A percentile compares a stretch with the other conserved stretches of the same genome.
These are phyloP conservation scores for Petromus typicus DNA, from an alignment of 2,113 vertebrate genomes.

Conservation along the genomic window DNA sequence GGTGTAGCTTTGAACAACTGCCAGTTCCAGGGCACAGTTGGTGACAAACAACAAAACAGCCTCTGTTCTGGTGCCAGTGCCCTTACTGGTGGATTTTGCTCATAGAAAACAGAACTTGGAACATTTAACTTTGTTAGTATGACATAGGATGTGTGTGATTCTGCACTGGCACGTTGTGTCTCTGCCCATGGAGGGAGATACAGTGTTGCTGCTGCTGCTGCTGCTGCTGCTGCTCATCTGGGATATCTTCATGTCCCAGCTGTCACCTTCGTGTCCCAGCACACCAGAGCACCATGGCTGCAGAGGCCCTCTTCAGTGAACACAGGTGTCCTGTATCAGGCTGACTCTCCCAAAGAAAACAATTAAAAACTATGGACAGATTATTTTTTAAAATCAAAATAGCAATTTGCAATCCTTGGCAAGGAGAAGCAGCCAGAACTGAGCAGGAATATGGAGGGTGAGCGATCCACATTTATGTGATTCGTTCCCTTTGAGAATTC, in stretches of 20 bases:
- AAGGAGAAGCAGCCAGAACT: not conserved
- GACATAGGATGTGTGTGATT: not conserved
- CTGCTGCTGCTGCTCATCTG: not conserved
- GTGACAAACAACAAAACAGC: conserved; percentile 27
- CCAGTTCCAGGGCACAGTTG: conserved; percentile 46
- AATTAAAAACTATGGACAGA: not conserved
- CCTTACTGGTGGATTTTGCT: conserved; percentile 43
- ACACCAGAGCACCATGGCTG: not conserved
- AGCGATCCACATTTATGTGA: not conserved
- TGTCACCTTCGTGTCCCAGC: not conserved
- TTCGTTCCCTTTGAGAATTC: not conserved
- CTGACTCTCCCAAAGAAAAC: not conserved
- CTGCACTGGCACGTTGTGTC: not conserved
- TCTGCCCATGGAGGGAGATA: not conserved
- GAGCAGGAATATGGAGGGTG: not conserved
- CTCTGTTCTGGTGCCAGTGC: conserved; percentile 47
- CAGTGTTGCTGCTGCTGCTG: not conserved
- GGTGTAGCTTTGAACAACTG: conserved; percentile 62
- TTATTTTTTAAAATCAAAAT: not conserved
- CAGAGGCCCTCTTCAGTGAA: not conserved
- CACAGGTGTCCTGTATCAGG: not conserved
- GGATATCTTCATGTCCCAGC: not conserved
- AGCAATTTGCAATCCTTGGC: not conserved
- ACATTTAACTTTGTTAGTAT: not conserved
- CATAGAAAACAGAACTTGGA: conserved; percentile 36